Evolutionary conservation across 2,888 invertebrate genomes (phyloP).

Genomic region (Dyspetes luteomarginatus): DNA sequence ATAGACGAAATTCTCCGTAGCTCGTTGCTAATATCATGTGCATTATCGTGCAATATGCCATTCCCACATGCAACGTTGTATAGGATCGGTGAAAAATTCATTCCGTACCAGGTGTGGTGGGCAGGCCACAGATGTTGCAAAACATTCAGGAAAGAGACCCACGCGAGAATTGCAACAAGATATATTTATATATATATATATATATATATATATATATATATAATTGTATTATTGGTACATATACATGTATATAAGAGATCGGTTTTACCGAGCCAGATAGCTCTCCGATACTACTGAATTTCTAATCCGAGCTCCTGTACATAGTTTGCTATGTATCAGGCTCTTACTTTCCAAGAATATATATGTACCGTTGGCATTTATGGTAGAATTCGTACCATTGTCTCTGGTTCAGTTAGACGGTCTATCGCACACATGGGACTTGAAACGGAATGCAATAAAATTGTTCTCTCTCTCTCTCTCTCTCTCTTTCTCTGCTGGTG

Average conservation of each 20-base stretch:
- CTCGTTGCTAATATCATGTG: conserved; percentile 2
- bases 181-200: conserved; percentile 1
- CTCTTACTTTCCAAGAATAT: conserved; percentile 7
- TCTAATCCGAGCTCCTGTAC: conserved; percentile 31
- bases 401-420: conserved; percentile 27
- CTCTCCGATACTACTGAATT: conserved; percentile 17
- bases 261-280: conserved; percentile 52
- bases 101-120: conserved; percentile 38
- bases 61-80: neutral
- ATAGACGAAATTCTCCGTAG: conserved; percentile 14
- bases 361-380: conserved; percentile 24
- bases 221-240: no score
- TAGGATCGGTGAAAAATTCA: conserved; percentile 62
- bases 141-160: conserved; percentile 47
- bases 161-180: conserved; percentile 40
- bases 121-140: conserved; percentile 63
- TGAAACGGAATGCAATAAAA: conserved; percentile 58
- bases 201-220: neutral
- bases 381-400: conserved; percentile 42
- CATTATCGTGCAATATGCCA: conserved; percentile 54
- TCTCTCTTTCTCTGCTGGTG: neutral
- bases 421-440: conserved; percentile 30
- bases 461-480: conserved; percentile 26
- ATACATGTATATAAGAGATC: no score
- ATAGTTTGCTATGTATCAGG: conserved; percentile 9